Evolutionary conservation across 2,797 vertebrate species (phyloP).

Genomic region (Pseudochaenichthys georgianus): DNA sequence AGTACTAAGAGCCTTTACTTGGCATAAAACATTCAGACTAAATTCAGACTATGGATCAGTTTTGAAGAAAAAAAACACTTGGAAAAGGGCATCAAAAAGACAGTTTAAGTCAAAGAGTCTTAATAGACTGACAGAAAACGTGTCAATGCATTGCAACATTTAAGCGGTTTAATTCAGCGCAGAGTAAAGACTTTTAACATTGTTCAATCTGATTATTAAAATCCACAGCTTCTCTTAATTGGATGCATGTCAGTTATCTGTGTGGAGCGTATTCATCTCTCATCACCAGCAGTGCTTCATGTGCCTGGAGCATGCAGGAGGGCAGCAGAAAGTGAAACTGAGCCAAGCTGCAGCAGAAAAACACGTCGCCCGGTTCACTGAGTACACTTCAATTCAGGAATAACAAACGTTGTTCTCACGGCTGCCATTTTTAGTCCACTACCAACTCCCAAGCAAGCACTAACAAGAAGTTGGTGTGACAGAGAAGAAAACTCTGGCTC

Average conservation of each 20-base stretch:
- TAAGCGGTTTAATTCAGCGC: neutral
- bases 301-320: slow-evolving; percentile 24
- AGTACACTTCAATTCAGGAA: slow-evolving; percentile 38
- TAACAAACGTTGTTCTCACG: neutral
- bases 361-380: slow-evolving; percentile 1
- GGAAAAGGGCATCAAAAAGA: neutral
- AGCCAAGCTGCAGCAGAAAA: neutral
- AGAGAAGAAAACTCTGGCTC: neutral
- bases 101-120: neutral
- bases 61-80: neutral
- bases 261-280: slow-evolving; percentile 1
- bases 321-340: slow-evolving; percentile 59
- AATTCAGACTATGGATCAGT: neutral
- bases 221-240: neutral
- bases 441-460: neutral
- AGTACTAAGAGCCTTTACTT: neutral
- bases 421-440: slow-evolving; percentile 18
- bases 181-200: neutral
- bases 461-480: neutral
- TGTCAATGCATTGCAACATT: neutral
- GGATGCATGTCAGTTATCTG: neutral
- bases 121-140: neutral
- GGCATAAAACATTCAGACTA: neutral
- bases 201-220: neutral
- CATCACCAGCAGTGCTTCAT: slow-evolving; percentile 30